Conservation (phyloP, 2,888 invertebrate species). For the Asteroscopus sphinx region DNA sequence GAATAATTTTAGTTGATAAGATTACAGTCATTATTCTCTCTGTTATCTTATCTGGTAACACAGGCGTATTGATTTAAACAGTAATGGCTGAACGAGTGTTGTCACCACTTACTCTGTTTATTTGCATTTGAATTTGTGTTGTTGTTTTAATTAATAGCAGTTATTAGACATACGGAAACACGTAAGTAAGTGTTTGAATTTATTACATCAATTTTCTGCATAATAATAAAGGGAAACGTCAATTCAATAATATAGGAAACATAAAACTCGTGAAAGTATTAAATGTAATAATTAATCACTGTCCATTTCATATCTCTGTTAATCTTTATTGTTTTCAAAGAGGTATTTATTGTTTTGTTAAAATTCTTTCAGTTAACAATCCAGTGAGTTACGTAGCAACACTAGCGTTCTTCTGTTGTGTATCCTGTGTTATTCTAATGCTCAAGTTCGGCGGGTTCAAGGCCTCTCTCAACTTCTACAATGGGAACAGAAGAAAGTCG, state of each 20-base stretch:
- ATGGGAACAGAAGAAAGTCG: conserved; percentile 40
- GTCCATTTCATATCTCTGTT: conserved; percentile 13
- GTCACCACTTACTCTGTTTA: conserved; percentile 65
- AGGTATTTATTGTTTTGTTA: conserved; percentile 4
- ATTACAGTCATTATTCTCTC: conserved; percentile 73
- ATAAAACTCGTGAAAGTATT: background rate
- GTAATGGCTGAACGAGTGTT: conserved; percentile 68
- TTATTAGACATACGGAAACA: conserved; percentile 37
- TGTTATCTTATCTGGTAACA: conserved; percentile 78
- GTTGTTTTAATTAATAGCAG: conserved; percentile 47
- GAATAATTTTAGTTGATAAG: conserved; percentile 79
- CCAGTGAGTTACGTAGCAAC: conserved; percentile 58
- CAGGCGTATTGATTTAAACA: conserved; percentile 76
- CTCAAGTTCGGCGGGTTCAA: conserved; percentile 76
- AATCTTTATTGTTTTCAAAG: background rate
- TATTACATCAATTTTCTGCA: background rate
- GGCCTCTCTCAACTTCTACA: conserved; percentile 72
- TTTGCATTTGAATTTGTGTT: conserved; percentile 55
- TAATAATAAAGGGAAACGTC: no score
- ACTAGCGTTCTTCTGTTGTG: conserved; percentile 55
- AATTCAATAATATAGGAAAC: no score
- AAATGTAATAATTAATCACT: conserved; percentile 28
- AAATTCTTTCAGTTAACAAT: conserved; percentile 58
- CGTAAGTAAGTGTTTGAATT: conserved; percentile 55
- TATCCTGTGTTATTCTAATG: conserved; percentile 65